Evolutionary conservation across 2,113 vertebrate genomes (phyloP).

Genomic region (Thinocorus orbignyianus): DNA sequence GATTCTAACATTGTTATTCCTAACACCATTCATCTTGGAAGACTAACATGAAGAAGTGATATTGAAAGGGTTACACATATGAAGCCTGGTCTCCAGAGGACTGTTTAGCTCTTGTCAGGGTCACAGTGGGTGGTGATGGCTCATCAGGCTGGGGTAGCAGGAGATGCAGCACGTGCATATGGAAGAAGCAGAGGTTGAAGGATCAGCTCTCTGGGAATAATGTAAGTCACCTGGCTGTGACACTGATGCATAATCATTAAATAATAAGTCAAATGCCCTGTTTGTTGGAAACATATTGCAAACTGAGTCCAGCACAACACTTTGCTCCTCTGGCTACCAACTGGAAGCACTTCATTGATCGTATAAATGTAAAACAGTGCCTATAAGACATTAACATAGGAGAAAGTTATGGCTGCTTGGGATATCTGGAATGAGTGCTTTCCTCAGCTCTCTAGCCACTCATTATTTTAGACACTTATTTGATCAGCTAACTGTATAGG

Average conservation of each 20-base stretch:
- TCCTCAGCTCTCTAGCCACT: background rate
- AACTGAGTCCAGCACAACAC: background rate
- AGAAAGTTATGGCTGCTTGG: background rate
- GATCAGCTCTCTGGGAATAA: background rate
- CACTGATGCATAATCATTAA: background rate
- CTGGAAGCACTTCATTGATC: background rate
- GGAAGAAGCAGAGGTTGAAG: background rate
- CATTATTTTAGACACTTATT: background rate
- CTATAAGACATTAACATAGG: background rate
- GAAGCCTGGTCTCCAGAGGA: background rate
- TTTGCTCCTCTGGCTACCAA: background rate
- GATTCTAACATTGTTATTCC: background rate
- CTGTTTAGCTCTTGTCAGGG: background rate
- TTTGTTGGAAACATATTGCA: background rate
- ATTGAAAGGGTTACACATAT: background rate
- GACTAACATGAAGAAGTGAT: rapidly evolving
- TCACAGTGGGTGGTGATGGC: rapidly evolving
- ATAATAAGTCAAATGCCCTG: background rate
- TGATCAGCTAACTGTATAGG: background rate
- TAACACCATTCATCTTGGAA: background rate
- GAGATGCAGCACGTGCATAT: rapidly evolving
- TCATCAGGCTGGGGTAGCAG: background rate
- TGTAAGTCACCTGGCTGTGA: background rate
- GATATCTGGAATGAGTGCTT: background rate
- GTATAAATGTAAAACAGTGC: background rate